phyloP scores from a whole-genome alignment of 2,113 vertebrate genomes.

The Mandrillus leucophaeus region DNA sequence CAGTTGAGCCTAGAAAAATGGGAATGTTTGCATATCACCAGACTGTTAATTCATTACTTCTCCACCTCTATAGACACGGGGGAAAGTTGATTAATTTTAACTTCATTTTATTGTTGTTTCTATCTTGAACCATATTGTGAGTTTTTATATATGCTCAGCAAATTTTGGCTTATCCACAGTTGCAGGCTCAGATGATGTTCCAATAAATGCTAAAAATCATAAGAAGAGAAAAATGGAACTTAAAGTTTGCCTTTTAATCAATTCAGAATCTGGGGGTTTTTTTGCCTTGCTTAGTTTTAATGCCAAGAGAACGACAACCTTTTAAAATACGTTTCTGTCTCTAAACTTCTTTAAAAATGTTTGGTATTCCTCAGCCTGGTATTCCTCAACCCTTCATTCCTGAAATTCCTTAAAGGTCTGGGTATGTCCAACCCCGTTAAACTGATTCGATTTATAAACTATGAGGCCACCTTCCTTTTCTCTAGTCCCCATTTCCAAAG shows the following conservation, averaged over 20 bases:
- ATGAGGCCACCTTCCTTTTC: background rate
- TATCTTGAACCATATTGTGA: background rate
- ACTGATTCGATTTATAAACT: background rate
- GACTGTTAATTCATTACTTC: background rate
- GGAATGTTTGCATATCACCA: background rate
- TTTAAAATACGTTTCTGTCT: slow-evolving; percentile 27
- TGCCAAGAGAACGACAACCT: background rate
- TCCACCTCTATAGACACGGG: background rate
- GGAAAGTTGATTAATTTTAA: background rate
- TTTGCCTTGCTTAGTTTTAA: slow-evolving; percentile 22
- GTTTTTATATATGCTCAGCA: background rate
- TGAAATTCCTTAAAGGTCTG: slow-evolving; percentile 55
- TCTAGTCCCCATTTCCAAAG: background rate
- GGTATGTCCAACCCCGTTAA: background rate
- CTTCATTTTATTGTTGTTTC: background rate
- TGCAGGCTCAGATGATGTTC: background rate
- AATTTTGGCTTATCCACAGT: background rate
- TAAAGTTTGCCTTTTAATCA: background rate
- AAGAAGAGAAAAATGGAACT: background rate
- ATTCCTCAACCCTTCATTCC: slow-evolving; percentile 49
- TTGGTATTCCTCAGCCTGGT: slow-evolving; percentile 18
- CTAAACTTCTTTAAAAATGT: slow-evolving; percentile 8
- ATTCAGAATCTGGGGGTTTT: background rate
- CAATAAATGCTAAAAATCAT: background rate
- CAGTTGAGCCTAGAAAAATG: background rate